phyloP scores from a whole-genome alignment of 2,797 vertebrate species.

The Gambusia yucatana region DNA sequence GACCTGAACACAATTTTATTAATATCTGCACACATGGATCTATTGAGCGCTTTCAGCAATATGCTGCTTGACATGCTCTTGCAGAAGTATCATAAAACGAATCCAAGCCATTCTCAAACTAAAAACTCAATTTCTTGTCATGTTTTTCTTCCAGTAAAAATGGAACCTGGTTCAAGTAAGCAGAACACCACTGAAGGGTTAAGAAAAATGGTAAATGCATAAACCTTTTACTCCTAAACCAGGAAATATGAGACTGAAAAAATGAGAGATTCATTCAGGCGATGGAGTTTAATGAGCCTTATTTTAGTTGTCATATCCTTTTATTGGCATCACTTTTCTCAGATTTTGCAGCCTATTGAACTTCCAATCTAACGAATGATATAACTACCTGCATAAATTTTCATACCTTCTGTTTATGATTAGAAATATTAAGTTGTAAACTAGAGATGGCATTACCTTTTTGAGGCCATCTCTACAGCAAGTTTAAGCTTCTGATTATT shows the following conservation, averaged over 20 bases:
- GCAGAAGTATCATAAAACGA: neutral
- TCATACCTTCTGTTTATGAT: neutral
- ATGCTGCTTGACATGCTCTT: neutral
- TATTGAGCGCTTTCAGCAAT: neutral
- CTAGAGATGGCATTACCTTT: neutral
- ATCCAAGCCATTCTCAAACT: too few species aligned
- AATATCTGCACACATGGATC: neutral
- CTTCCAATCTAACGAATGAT: neutral
- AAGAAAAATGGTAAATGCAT: neutral
- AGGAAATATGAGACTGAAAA: conserved; percentile 44
- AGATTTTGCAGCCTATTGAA: neutral
- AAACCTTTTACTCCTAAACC: conserved; percentile 42
- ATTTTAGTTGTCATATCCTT: conserved; percentile 10
- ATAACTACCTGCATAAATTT: neutral
- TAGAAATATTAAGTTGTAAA: neutral
- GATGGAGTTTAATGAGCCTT: conserved; percentile 52
- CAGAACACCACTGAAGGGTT: neutral
- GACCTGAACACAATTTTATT: neutral
- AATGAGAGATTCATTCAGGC: conserved; percentile 35
- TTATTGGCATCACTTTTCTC: neutral
- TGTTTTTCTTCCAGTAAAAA: neutral
- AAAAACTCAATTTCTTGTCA: neutral
- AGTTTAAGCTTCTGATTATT: neutral
- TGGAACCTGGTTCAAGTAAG: neutral
- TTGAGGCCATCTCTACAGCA: neutral